Conservation (phyloP, 2,113 vertebrate genomes). For the Otus sunia region DNA sequence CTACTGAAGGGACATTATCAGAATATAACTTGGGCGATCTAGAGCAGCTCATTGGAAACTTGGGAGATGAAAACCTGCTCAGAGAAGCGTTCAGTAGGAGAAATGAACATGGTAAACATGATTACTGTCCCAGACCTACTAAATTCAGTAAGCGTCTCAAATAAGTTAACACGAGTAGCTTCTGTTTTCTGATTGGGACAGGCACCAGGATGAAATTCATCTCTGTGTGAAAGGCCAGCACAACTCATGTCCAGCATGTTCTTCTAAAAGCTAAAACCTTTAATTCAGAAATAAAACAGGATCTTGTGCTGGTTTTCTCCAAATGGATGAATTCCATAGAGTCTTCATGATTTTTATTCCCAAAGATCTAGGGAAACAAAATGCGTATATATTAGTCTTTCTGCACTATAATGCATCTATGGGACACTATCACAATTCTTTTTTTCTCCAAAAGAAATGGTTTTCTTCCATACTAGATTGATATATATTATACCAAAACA, state of each 20-base stretch:
- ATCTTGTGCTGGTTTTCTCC: background rate
- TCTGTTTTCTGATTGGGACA: background rate
- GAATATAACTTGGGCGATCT: background rate
- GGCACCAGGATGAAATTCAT: background rate
- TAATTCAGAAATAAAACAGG: background rate
- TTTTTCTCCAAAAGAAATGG: background rate
- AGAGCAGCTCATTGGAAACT: background rate
- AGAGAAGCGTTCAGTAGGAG: background rate
- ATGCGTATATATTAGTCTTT: background rate
- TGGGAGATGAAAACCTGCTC: background rate
- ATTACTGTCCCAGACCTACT: background rate
- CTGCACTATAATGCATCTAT: background rate
- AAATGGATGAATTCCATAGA: background rate
- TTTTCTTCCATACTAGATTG: background rate
- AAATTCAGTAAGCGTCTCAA: background rate
- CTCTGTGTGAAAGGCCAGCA: background rate
- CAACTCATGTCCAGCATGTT: background rate
- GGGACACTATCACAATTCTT: background rate
- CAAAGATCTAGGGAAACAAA: background rate
- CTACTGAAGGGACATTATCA: background rate
- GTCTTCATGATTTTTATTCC: background rate
- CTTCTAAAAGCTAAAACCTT: background rate
- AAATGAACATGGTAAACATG: background rate
- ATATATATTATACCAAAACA: constrained; percentile 48
- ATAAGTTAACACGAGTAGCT: background rate